phyloP scores from a whole-genome alignment of 2,888 invertebrate genomes.

The Archips crataeganus region DNA sequence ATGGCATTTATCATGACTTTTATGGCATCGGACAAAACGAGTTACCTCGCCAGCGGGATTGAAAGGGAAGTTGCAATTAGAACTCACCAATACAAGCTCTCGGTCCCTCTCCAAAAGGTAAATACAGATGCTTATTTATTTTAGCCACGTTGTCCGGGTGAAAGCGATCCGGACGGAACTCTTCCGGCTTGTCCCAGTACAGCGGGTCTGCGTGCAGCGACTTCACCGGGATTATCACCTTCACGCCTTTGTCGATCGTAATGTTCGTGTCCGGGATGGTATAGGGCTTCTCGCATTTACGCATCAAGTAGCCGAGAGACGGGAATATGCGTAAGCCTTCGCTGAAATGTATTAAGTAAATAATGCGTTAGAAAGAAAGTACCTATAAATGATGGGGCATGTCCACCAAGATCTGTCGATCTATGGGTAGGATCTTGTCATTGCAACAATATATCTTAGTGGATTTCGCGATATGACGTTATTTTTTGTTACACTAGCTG shows the following conservation, averaged over 20 bases:
- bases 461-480: no score
- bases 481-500: no score
- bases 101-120: slow-evolving; percentile 35
- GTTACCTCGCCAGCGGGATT: no score
- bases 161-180: slow-evolving; percentile 67
- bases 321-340: slow-evolving; percentile 49
- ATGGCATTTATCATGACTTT: no score
- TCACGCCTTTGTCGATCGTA: slow-evolving; percentile 55
- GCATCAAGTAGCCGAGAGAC: slow-evolving; percentile 46
- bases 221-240: slow-evolving; percentile 57
- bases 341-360: slow-evolving; percentile 19
- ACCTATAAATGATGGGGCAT: no score
- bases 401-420: no score
- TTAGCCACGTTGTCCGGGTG: slow-evolving; percentile 43
- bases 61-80: no score
- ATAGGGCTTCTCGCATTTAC: slow-evolving; percentile 46
- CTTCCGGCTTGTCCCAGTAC: slow-evolving; percentile 63
- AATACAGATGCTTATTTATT: slow-evolving; percentile 15
- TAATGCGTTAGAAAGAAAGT: not conserved
- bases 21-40: no score
- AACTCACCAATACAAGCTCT: slow-evolving; percentile 35
- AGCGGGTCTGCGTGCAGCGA: slow-evolving; percentile 66
- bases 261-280: slow-evolving; percentile 46
- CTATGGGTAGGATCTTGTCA: no score
- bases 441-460: no score